A percentile compares a stretch with the other conserved stretches of the same genome.
Conservation (phyloP, 2,113 vertebrate genomes). For the Erythrocercus mccallii region DNA sequence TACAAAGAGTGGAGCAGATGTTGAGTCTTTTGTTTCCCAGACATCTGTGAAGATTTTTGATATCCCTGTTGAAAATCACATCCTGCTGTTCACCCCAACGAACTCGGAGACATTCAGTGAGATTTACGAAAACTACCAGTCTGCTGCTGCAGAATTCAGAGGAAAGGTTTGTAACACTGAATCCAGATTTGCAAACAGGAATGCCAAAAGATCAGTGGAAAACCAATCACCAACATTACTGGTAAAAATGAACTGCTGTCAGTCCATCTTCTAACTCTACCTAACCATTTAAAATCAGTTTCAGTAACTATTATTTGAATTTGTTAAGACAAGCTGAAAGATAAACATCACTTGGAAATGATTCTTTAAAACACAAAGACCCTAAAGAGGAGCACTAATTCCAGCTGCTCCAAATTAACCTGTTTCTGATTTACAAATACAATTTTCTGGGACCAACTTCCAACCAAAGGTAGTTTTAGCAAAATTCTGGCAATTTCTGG, state of each 20-base stretch:
- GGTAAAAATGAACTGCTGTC: not conserved
- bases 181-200: not conserved
- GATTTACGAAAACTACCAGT: constrained; percentile 74
- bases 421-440: not conserved
- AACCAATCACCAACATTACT: not conserved
- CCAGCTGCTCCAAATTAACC: not conserved
- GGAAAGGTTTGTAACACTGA: constrained; percentile 77
- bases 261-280: not conserved
- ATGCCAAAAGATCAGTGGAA: not conserved
- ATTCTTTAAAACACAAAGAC: not conserved
- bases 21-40: constrained; percentile 68
- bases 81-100: constrained; percentile 85
- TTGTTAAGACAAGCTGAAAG: not conserved
- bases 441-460: not conserved
- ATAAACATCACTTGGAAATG: not conserved
- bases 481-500: not conserved
- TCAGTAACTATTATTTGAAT: not conserved
- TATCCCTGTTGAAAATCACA: constrained; percentile 80
- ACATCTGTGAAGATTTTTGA: constrained; percentile 84
- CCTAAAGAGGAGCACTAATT: not conserved
- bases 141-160: constrained; percentile 76
- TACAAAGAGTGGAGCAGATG: constrained; percentile 24
- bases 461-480: not conserved
- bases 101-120: constrained; percentile 59
- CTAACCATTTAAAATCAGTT: not conserved